phyloP scores from a whole-genome alignment of 2,888 invertebrate species.

The Drosophila infuscata region DNA sequence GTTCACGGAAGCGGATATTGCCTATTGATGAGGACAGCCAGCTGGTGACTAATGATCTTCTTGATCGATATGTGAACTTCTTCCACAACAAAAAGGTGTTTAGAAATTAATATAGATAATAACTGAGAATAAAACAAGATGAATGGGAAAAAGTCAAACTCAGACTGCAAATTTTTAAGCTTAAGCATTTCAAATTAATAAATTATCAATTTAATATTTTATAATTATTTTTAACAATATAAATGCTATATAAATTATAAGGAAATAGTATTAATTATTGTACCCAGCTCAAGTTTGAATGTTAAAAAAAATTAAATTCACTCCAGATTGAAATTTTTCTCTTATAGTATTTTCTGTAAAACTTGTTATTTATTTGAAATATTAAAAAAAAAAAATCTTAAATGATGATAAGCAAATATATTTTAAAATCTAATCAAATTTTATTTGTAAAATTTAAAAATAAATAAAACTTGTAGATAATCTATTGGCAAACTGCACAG shows the following conservation, averaged over 20 bases:
- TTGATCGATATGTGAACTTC: slow-evolving; percentile 19
- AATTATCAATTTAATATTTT: not conserved
- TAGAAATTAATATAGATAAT: not conserved
- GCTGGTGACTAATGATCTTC: slow-evolving; percentile 43
- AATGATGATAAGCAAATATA: not conserved
- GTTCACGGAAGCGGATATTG: slow-evolving; percentile 69
- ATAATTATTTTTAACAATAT: not conserved
- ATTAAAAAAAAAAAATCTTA: no score
- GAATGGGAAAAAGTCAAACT: not conserved
- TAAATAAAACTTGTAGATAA: not conserved
- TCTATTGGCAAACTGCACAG: not conserved
- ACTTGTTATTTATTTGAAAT: not conserved
- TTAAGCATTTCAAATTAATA: not conserved
- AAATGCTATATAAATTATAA: not conserved
- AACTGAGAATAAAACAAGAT: no score
- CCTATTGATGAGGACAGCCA: slow-evolving; percentile 30
- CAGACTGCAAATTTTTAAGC: no score
- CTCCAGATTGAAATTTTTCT: no score
- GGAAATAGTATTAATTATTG: not conserved
- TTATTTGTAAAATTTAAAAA: not conserved
- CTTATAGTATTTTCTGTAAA: not conserved
- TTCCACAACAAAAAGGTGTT: not conserved
- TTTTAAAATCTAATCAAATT: not conserved
- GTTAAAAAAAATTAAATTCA: not conserved
- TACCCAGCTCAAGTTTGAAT: not conserved